Base-by-base conservation (phyloP, 92 coral and sea anemone genomes). In the Blastomussa wellsi region DNA sequence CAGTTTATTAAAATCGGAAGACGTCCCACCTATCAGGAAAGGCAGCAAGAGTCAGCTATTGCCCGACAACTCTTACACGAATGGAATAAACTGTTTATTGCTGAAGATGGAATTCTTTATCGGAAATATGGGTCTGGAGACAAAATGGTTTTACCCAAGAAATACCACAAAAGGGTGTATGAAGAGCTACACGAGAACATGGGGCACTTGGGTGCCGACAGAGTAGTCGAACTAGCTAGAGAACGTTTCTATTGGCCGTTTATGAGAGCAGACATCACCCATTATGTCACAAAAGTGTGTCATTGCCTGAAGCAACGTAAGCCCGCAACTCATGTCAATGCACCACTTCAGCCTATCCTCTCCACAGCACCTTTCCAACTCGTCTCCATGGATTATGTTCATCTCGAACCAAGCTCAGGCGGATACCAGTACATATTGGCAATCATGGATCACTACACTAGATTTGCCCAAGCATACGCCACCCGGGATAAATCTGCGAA, bases 361-460 rank as follows among this genome's bases (percentile, higher is more conserved):
- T 83, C 91, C 26, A 84, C 87, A 60, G 88, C 84, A 14, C 88
- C 91, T 74, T 89, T 89, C 75, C 85, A 84, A 57, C 80, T 89
- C 0, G 88, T 89, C 24, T 89, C 88, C 51, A 51, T 84, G 88
- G n/a, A 89, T 48, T 89, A 28, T 57, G 80, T 84, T 28, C 88
- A 89, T 62, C 82, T 89, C 2, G 91, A 84, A 69, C 74, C 78
- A 42, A 47, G 88, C 74, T 52, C 79, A 20, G 85, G 79, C 26
- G 91, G 91, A 36, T 72, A 74, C 38, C 87, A 83, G 68, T 83
- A 88, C 51, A 57, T 88, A 60, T 74, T 83, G 28, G 88, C 81
- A 59, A 77, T 89, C 68, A 80, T 88, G 51, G 91, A 78, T 47
- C 91, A 88, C 68, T 84, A 64, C n/a, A n/a, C n/a, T n/a, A n/a